A percentile compares a stretch with the other conserved stretches of the same genome.
phyloP scores from a whole-genome alignment of 2,888 invertebrate species.

The Ernsta delagoae region DNA sequence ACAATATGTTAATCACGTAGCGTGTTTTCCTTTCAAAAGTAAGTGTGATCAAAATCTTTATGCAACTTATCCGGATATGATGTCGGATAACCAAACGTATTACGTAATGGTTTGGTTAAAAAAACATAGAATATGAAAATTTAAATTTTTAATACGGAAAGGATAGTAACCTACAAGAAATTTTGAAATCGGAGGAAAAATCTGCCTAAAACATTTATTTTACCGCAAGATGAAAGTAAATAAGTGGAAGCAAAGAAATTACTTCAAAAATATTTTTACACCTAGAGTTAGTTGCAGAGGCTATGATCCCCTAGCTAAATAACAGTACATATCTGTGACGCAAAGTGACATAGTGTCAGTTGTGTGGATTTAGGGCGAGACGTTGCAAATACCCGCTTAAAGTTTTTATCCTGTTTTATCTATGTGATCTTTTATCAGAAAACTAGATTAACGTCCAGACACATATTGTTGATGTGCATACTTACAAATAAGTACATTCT shows the following conservation, averaged over 20 bases:
- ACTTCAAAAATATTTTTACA: no score
- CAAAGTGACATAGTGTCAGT: background rate
- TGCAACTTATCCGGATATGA: constrained; percentile 7
- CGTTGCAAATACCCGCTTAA: constrained; percentile 3
- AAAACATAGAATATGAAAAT: no score
- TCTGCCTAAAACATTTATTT: no score
- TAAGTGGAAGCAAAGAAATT: no score
- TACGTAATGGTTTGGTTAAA: constrained; percentile 1
- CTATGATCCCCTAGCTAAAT: background rate
- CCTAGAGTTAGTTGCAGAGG: background rate
- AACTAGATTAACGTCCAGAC: background rate
- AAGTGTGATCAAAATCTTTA: constrained; percentile 24
- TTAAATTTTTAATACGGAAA: no score
- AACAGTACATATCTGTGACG: background rate
- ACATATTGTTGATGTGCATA: background rate
- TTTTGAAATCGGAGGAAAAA: no score
- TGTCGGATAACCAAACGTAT: background rate
- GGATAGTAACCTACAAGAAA: no score
- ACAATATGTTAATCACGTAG: constrained; percentile 20
- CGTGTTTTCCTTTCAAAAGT: constrained; percentile 21
- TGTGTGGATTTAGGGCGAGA: constrained; percentile 2
- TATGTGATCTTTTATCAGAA: background rate
- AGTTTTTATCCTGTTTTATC: constrained; percentile 8
- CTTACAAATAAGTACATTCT: background rate
- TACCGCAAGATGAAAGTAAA: no score